Base-by-base conservation (phyloP, 2,888 invertebrate species). In the Nudaria mundana region DNA sequence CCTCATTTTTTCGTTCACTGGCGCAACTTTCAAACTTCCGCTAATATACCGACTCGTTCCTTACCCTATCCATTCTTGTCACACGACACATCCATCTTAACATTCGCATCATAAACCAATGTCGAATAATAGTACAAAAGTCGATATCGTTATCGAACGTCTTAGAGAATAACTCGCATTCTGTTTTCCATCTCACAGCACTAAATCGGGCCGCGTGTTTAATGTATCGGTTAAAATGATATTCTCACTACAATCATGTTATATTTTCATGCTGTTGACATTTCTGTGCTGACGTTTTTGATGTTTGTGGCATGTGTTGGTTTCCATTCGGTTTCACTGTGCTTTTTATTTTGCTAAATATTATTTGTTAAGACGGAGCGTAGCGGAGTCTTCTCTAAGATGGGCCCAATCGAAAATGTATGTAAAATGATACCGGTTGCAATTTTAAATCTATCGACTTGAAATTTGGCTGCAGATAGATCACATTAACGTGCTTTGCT, bases 221-320 rank as follows among this genome's bases (percentile, higher is more conserved):
- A 76, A 78, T 73, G 74, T 80, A 76, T 79, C 79, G 79, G 71
- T 66, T 65, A 69, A 71, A 78, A 77, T 76, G 76, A 75, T 76
- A 66, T 72, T 69, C 62, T 47, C 52, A 32, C 52, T 43, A 47
- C 47, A 38, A 46, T 44, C 48, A 57, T 53, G n/a, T n/a, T n/a
- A n/a, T n/a, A 58, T 49, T 60, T 60, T 35, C 47, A 30, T 36
- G 34, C 15, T 12, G 5, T 16, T 28, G 12, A 29, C 25, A 31
- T 35, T 38, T 30, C 20, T 8, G 22, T 20, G 15, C 12, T 24
- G 10, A 10, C 8, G 33, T 37, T 37, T 32, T 32, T 29, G 26
- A 33, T 13, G 10, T 16, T 16, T 40, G 14, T 26, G 35, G 25
- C 26, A 18, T 34, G 31, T 37, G 36, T 35, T 33, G 30, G 37